Percentiles rank a stretch among this genome's conserved stretches.
phyloP scores from a whole-genome alignment of 2,888 invertebrate species.

The Herminia tarsipennalis region DNA sequence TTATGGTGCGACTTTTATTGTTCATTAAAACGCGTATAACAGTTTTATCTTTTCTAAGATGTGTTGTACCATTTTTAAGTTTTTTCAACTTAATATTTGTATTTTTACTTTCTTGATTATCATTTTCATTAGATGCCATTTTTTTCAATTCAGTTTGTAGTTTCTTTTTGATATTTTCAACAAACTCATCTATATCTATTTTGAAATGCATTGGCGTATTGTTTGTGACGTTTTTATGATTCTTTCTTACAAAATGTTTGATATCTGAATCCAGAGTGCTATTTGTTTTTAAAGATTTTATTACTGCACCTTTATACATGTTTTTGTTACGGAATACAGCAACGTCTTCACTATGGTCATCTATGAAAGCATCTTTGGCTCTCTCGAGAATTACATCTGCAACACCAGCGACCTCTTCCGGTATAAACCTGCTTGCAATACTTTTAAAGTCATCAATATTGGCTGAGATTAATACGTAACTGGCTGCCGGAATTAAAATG shows the following conservation, averaged over 20 bases:
- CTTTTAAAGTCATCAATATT: constrained; percentile 56
- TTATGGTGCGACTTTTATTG: too few species aligned
- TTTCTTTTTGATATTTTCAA: constrained; percentile 50
- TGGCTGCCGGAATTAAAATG: neutral
- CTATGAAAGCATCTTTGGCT: constrained; percentile 16
- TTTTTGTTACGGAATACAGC: neutral
- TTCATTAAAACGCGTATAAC: too few species aligned
- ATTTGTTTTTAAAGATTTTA: neutral
- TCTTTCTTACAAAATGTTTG: too few species aligned
- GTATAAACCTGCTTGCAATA: constrained; percentile 53
- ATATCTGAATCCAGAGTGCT: neutral
- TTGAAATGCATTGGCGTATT: too few species aligned
- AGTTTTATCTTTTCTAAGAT: too few species aligned
- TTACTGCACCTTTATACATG: neutral
- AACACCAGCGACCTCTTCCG: constrained; percentile 47
- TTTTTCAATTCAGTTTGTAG: constrained; percentile 37
- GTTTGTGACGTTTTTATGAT: too few species aligned
- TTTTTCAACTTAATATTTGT: too few species aligned
- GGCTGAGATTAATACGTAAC: constrained; percentile 50
- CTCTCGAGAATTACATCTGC: constrained; percentile 49
- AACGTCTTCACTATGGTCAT: neutral
- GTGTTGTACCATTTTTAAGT: too few species aligned
- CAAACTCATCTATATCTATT: constrained; percentile 50
- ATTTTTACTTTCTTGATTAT: too few species aligned
- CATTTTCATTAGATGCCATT: neutral